phyloP scores from a whole-genome alignment of 2,888 invertebrate species.

The Thereva unica region DNA sequence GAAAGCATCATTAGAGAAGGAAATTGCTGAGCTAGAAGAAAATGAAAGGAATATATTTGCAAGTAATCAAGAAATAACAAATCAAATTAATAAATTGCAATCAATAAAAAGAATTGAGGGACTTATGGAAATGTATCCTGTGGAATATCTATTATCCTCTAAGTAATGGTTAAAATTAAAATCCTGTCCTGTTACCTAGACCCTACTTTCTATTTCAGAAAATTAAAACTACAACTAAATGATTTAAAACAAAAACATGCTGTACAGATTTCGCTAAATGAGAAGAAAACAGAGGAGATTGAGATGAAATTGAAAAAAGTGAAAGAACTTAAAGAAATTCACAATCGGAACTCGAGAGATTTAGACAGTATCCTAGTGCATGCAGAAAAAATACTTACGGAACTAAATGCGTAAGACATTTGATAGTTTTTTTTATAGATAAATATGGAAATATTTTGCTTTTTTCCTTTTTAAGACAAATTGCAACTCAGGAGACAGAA shows the following conservation, averaged over 20 bases:
- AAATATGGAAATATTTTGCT: not conserved
- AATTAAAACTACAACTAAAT: slow-evolving; percentile 18
- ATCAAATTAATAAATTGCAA: slow-evolving; percentile 23
- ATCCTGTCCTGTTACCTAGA: not conserved
- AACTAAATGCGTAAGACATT: slow-evolving; percentile 14
- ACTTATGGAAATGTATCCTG: slow-evolving; percentile 17
- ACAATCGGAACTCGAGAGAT: not conserved
- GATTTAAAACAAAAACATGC: slow-evolving; percentile 16
- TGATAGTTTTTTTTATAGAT: not conserved
- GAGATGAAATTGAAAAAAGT: slow-evolving; percentile 20
- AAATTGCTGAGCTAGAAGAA: slow-evolving; percentile 35
- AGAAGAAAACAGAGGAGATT: slow-evolving; percentile 24
- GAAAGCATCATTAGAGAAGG: slow-evolving; percentile 26
- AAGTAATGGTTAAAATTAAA: slow-evolving; percentile 19
- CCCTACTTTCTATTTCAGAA: slow-evolving; percentile 10
- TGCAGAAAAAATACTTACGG: not conserved
- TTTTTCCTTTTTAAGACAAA: no score
- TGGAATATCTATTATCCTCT: slow-evolving; percentile 12
- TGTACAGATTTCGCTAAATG: slow-evolving; percentile 9
- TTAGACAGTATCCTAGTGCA: not conserved
- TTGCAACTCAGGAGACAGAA: no score
- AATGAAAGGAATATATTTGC: slow-evolving; percentile 19
- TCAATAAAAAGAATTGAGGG: slow-evolving; percentile 30
- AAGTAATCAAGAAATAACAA: slow-evolving; percentile 19
- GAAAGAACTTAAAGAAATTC: slow-evolving; percentile 4